A percentile compares a stretch with the other conserved stretches of the same genome.
phyloP scores from a whole-genome alignment of 1,140 invertebrate genomes.

The Aphelenchoides besseyi region DNA sequence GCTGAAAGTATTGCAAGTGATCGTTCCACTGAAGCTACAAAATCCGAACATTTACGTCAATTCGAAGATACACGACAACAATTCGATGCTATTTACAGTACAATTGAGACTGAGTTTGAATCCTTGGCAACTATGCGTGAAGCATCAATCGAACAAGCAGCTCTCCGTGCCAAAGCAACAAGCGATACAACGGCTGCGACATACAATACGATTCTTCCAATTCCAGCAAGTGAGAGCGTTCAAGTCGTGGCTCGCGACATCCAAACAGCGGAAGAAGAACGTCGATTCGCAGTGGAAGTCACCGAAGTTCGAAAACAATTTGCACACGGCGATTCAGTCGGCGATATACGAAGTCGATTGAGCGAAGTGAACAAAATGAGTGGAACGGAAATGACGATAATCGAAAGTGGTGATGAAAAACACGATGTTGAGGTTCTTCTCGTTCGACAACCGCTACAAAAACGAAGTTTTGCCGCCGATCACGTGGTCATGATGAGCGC shows the following conservation, averaged over 20 bases:
- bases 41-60: background rate
- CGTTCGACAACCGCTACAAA: slow-evolving; percentile 30
- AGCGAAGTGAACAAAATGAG: slow-evolving; percentile 17
- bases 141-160: background rate
- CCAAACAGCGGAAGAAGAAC: slow-evolving; percentile 15
- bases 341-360: background rate
- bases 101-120: slow-evolving; percentile 4
- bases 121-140: background rate
- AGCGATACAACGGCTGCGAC: background rate
- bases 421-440: slow-evolving; percentile 29
- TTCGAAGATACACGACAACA: background rate
- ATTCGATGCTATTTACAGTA: slow-evolving; percentile 8
- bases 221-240: background rate
- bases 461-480: slow-evolving; percentile 10
- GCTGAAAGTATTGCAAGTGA: background rate
- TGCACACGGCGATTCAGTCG: background rate
- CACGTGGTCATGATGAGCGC: slow-evolving; percentile 30
- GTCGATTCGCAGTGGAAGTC: slow-evolving; percentile 6
- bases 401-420: slow-evolving; percentile 26
- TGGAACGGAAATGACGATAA: background rate
- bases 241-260: background rate
- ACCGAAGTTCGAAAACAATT: slow-evolving; percentile 14
- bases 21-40: background rate
- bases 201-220: background rate
- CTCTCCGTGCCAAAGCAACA: background rate